phyloP scores from a whole-genome alignment of 1,140 invertebrate species.

The Rhizoglyphus robini region DNA sequence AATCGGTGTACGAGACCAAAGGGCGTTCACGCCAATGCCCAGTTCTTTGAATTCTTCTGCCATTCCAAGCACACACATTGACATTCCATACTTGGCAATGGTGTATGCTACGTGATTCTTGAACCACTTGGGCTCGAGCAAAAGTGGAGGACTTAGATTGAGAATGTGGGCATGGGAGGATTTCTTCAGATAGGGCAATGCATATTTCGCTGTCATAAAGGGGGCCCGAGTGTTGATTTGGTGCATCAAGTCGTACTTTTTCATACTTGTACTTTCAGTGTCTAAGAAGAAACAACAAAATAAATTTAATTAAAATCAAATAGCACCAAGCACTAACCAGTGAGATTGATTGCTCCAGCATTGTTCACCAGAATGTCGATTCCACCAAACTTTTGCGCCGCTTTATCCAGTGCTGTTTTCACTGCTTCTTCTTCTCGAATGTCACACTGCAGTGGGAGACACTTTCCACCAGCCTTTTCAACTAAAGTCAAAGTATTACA shows the following conservation, averaged over 20 bases:
- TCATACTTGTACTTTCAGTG: conserved; percentile 77
- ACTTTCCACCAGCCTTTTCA: conserved; percentile 75
- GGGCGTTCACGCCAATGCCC: conserved; percentile 87
- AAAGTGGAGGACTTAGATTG: conserved; percentile 86
- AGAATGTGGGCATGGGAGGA: conserved; percentile 86
- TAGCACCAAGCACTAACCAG: too few species aligned
- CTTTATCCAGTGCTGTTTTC: conserved; percentile 62
- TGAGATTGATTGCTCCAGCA: conserved; percentile 83
- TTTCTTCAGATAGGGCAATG: conserved; percentile 75
- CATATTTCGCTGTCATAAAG: conserved; percentile 80
- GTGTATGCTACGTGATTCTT: conserved; percentile 86
- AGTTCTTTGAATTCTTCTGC: conserved; percentile 70
- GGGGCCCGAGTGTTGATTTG: conserved; percentile 79
- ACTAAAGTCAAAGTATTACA: conserved; percentile 43
- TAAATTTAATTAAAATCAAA: too few species aligned
- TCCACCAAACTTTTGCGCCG: conserved; percentile 82
- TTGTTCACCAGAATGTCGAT: conserved; percentile 94
- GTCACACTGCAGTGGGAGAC: conserved; percentile 83
- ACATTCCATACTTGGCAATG: conserved; percentile 98
- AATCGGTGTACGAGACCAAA: conserved; percentile 93
- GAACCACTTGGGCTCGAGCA: conserved; percentile 82
- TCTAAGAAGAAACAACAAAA: too few species aligned
- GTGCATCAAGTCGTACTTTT: conserved; percentile 87
- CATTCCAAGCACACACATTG: conserved; percentile 95
- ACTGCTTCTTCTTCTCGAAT: conserved; percentile 75